Evolutionary conservation across 2,797 vertebrate species (phyloP), one percentile per base, ranked within the genome.

Genomic region (Gobio occitaniae): DNA sequence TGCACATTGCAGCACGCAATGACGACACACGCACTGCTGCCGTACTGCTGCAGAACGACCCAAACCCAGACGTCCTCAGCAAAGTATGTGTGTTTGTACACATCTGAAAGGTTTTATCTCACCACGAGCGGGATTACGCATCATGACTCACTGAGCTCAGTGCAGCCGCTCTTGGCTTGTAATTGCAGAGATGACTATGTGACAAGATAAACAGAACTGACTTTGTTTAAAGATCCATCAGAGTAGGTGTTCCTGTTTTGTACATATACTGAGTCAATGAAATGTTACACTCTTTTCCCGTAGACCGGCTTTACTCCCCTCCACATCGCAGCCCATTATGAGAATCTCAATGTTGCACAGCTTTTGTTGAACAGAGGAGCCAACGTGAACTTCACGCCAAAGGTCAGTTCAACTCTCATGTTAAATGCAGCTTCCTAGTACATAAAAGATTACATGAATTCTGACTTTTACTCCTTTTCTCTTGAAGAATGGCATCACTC

Each of bases 271-370:
- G 69, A 86, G 4, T 52, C 71, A 71, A 63, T 70, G 29, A 84
- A 85, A 84, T 71, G 25, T n/a, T 5, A 59, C 61, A 81, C 71
- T 74, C 54, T 25, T 76, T 44, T 81, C 41, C 29, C 84, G 4
- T 90, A 99, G 98, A 99, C 97, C 70, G 98, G 98, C 72, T 99
- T 99, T 92, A 99, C 98, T 29, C 98, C 98, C 15, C 96, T 99
- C 79, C 98, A 99, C 92, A 99, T 99, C 59, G 98, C 98, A 70
- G 98, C 98, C 48, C 98, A 99, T 92, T 99, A 99, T 1, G 98
- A 99, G 93, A 99, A 99, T 79, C 97, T 99, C 92, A 99, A 96
- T 0, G 97, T 99, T 47, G 98, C 98, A 75, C 97, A 99, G 25
- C 88, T 99, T 68, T 94, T 99, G 84, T 94, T 99, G 82, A 99